phyloP scores from a whole-genome alignment of 2,113 vertebrate genomes.

The Sinocyclocheilus rhinocerous region DNA sequence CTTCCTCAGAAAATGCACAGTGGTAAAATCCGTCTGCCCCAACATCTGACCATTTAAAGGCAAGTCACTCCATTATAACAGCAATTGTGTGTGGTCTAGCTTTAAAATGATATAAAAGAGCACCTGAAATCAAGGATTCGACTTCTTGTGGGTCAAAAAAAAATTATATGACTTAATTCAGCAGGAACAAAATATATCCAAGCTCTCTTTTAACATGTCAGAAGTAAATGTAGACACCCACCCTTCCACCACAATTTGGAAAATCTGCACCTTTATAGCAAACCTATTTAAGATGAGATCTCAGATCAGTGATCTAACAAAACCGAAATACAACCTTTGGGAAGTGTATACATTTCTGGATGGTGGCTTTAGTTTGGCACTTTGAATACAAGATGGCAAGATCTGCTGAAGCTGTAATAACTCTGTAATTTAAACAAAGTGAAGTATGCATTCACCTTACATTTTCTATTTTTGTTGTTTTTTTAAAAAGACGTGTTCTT shows the following conservation, averaged over 20 bases:
- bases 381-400: slow-evolving; percentile 7
- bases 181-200: neutral
- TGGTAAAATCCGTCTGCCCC: neutral
- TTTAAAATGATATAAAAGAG: slow-evolving; percentile 8
- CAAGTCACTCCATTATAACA: neutral
- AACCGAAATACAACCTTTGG: neutral
- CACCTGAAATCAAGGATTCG: neutral
- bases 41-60: neutral
- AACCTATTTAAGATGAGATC: neutral
- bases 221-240: neutral
- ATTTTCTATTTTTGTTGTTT: too few relatives aligned
- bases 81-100: neutral
- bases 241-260: neutral
- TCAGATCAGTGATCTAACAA: neutral
- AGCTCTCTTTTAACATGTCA: slow-evolving; percentile 5
- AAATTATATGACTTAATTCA: neutral
- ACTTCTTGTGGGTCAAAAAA: neutral
- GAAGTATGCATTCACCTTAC: neutral
- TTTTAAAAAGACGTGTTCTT: neutral
- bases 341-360: slow-evolving; percentile 7
- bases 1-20: slow-evolving; percentile 8
- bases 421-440: neutral
- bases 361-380: slow-evolving; percentile 54
- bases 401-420: neutral
- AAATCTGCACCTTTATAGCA: neutral